Evolutionary conservation across 2,797 vertebrate genomes (phyloP), one percentile per base, ranked within the genome.

Genomic region (Hippocampus kuda): DNA sequence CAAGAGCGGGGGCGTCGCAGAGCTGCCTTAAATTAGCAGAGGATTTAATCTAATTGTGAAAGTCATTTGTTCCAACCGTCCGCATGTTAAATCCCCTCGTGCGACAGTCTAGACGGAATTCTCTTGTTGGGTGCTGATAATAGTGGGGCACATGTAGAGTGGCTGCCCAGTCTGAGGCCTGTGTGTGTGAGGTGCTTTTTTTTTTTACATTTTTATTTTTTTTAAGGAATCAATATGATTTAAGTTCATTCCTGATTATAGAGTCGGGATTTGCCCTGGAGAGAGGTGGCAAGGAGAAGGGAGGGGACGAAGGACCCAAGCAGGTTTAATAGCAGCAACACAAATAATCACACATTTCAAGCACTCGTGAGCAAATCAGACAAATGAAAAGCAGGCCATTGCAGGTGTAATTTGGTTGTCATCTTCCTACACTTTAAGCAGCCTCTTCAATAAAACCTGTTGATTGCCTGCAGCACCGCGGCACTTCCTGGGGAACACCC

Each of bases 31-130:
- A 90, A 89, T 91, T 90, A 91, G 86, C 88, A 63, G 63, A 69
- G 82, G 87, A 84, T 88, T 89, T 88, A 85, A 83, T 83, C 84
- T 89, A 89, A 91, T 88, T 86, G 86, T 83, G 83, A 90, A 89
- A 88, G 89, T 88, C 88, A 89, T 90, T 87, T 88, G 88, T 77
- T 83, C 70, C 81, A 79, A 86, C 77, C 85, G 81, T 81, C 77
- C 71, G 80, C 56, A 75, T 61, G 74, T 81, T 81, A 85, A 89
- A 88, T 86, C 88, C 89, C 72, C 65, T 61, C 15, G 75, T 80
- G 73, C 74, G 65, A 75, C 75, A 70, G 88, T 91, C 89, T 91
- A 90, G 88, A 88, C 87, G 78, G 77, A 80, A 88, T 87, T 87
- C 86, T 84, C 63, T 87, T 85, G 83, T 87, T 48, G 24, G 53